phyloP scores from a whole-genome alignment of 2,888 invertebrate species.

The Hofmannophila pseudospretella region DNA sequence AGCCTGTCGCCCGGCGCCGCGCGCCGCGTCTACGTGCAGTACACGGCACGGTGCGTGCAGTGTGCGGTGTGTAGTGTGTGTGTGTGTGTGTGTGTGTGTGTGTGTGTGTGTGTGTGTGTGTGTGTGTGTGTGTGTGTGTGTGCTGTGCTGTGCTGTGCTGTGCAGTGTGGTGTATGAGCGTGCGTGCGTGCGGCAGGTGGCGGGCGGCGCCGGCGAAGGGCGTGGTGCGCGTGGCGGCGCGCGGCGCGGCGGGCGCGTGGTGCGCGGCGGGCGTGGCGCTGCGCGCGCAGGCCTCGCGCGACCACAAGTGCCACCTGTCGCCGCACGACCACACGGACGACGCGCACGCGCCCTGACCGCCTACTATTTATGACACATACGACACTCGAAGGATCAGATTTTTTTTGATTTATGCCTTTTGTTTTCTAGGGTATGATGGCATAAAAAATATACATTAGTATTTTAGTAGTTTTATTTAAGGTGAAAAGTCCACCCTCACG shows the following conservation, averaged over 20 bases:
- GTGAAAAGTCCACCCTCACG: no score
- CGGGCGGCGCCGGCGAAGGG: constrained; percentile 14
- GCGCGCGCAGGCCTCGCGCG: constrained; percentile 31
- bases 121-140: constrained; percentile 15
- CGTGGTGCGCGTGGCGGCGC: constrained; percentile 15
- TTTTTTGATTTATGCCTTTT: no score
- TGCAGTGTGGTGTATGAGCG: no score
- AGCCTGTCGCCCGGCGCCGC: constrained; percentile 27
- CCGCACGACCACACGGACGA: constrained; percentile 42
- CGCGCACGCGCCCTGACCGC: not conserved
- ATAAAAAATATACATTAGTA: no score
- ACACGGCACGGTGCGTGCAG: constrained; percentile 23
- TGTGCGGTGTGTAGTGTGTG: constrained; percentile 2
- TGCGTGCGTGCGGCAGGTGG: no score
- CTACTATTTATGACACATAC: no score
- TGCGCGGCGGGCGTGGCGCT: constrained; percentile 24
- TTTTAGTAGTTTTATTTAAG: no score
- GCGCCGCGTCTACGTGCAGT: constrained; percentile 43
- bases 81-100: not conserved
- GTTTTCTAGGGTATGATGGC: no score
- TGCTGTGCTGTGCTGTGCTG: no score
- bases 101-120: constrained; percentile 13
- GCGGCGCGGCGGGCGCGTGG: constrained; percentile 22
- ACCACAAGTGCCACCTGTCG: constrained; percentile 22
- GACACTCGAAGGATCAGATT: no score